These are phyloP conservation scores for Rissa tridactyla DNA, from an alignment of 2,113 vertebrate genomes.

Conservation along the genomic window DNA sequence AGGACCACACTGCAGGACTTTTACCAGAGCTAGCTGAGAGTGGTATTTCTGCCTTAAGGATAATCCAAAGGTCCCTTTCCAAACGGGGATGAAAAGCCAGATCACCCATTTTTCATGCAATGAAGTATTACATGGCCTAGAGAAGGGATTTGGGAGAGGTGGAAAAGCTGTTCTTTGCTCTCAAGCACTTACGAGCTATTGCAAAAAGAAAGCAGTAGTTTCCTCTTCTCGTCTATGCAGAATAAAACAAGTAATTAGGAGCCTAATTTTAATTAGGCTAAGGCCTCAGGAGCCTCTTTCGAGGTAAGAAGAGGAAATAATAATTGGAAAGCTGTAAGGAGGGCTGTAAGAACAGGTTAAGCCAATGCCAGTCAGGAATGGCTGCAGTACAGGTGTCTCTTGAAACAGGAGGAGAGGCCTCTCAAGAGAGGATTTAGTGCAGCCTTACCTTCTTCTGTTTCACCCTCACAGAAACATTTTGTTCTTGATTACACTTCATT, in stretches of 20 bases:
- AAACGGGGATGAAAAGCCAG: background rate
- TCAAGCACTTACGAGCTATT: background rate
- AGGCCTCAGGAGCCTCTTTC: background rate
- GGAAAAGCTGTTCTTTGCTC: background rate
- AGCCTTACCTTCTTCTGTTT: background rate
- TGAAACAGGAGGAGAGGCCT: background rate
- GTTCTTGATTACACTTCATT: background rate
- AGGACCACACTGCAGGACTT: background rate
- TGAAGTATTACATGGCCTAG: background rate
- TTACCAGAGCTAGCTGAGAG: background rate
- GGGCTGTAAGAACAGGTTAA: background rate
- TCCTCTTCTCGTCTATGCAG: background rate
- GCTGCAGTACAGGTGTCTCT: background rate
- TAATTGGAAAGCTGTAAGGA: background rate
- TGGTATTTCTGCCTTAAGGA: background rate
- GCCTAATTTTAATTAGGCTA: background rate
- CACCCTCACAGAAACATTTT: background rate
- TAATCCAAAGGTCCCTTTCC: background rate
- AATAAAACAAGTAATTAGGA: background rate
- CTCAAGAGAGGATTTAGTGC: background rate
- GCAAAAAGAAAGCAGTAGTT: background rate
- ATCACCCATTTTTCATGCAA: background rate
- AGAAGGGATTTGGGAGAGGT: background rate
- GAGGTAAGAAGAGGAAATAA: background rate
- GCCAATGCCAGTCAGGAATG: background rate